These are phyloP conservation scores for Chlorops oryzae DNA, from an alignment of 1,140 invertebrate genomes.

Conservation along the genomic window DNA sequence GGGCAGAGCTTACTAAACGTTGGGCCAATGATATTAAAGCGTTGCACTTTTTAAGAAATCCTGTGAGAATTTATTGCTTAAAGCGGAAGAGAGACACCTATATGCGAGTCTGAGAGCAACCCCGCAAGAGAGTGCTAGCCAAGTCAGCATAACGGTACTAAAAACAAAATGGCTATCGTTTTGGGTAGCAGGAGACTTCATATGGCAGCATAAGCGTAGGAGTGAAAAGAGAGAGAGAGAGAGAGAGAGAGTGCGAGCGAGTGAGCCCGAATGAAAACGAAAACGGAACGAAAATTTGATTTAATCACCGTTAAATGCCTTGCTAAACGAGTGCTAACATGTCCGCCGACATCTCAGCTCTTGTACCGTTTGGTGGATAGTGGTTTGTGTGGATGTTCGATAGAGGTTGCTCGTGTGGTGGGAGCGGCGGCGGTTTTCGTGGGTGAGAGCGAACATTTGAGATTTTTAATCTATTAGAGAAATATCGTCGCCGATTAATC, in stretches of 20 bases:
- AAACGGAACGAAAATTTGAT: too few species aligned
- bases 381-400: too few species aligned
- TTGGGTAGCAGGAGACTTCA: background rate
- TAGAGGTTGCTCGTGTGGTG: constrained; percentile 16
- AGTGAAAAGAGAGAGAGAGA: background rate
- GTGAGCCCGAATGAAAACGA: background rate
- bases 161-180: constrained; percentile 37
- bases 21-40: too few species aligned
- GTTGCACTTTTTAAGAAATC: too few species aligned
- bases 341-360: constrained; percentile 15
- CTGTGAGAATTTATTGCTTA: too few species aligned
- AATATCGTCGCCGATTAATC: background rate
- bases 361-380: too few species aligned
- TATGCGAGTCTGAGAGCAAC: constrained; percentile 1
- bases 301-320: constrained; percentile 20
- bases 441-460: constrained; percentile 8
- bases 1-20: too few species aligned
- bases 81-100: background rate
- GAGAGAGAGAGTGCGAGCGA: constrained; percentile 17
- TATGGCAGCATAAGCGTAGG: constrained; percentile 4
- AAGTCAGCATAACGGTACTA: too few species aligned
- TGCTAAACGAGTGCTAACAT: background rate
- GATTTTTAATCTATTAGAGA: constrained; percentile 18
- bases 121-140: too few species aligned
- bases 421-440: constrained; percentile 16